Evolutionary conservation across 2,888 invertebrate genomes (phyloP).

Genomic region (Anagyrus pseudococci): DNA sequence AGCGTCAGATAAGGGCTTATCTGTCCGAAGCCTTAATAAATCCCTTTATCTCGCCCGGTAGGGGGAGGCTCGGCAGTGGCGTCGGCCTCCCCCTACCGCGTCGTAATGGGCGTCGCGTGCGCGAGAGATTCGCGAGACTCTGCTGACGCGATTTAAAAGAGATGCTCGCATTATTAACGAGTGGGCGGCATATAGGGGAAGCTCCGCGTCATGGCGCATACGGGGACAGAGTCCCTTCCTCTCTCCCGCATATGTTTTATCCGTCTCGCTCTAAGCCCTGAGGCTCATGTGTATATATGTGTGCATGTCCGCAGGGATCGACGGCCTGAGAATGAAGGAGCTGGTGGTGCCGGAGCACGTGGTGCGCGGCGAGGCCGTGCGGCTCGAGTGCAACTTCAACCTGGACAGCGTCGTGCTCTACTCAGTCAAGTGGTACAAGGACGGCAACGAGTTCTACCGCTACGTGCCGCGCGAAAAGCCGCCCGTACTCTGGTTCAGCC

Average conservation of each 20-base stretch:
- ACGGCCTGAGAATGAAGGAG: constrained; percentile 73
- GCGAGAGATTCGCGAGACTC: constrained; percentile 36
- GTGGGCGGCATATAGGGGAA: too few relatives aligned
- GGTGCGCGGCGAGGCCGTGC: constrained; percentile 77
- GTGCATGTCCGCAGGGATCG: constrained; percentile 29
- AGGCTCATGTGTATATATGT: too few relatives aligned
- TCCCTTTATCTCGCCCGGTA: constrained; percentile 35
- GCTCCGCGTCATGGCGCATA: too few relatives aligned
- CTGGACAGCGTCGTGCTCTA: constrained; percentile 83
- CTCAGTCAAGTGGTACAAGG: constrained; percentile 93
- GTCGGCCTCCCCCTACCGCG: background rate
- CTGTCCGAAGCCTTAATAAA: constrained; percentile 35
- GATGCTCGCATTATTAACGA: too few relatives aligned
- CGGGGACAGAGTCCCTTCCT: background rate
- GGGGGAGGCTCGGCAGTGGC: background rate
- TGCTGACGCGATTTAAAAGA: constrained; percentile 37
- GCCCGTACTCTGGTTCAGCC: constrained; percentile 78
- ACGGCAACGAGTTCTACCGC: constrained; percentile 87
- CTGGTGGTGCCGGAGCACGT: constrained; percentile 83
- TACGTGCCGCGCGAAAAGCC: constrained; percentile 85
- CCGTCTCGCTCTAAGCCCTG: too few relatives aligned
- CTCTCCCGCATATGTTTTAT: too few relatives aligned
- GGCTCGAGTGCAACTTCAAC: constrained; percentile 83
- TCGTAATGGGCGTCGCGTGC: constrained; percentile 33
- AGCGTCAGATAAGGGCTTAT: constrained; percentile 34